phyloP scores from a whole-genome alignment of 2,888 invertebrate species.

The Ophioninae sp. region DNA sequence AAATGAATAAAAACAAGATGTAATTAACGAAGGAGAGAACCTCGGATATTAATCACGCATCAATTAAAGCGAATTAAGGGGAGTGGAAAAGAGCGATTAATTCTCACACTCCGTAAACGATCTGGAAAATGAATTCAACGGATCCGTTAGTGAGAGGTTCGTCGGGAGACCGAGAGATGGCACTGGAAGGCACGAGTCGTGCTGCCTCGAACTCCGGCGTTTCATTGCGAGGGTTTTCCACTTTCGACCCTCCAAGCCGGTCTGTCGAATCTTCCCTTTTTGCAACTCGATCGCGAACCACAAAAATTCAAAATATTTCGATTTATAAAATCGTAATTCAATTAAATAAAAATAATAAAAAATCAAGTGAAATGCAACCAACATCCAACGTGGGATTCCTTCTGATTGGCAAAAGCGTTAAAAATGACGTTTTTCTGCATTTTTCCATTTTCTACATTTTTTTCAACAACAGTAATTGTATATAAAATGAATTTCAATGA shows the following conservation, averaged over 20 bases:
- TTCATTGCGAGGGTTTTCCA: slow-evolving; percentile 36
- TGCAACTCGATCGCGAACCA: slow-evolving; percentile 7
- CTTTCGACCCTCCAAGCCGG: not conserved
- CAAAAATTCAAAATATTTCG: not conserved
- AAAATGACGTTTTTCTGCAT: too few species aligned
- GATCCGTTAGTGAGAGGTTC: slow-evolving; percentile 22
- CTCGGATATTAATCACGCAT: slow-evolving; percentile 40
- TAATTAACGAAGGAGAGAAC: slow-evolving; percentile 30
- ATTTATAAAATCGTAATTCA: not conserved
- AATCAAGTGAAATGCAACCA: too few species aligned
- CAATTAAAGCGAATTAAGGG: slow-evolving; percentile 34
- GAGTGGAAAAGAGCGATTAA: slow-evolving; percentile 35
- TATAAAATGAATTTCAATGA: slow-evolving; percentile 4
- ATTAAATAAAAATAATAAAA: not conserved
- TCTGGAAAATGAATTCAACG: slow-evolving; percentile 38
- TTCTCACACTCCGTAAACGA: slow-evolving; percentile 19
- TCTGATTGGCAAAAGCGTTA: too few species aligned
- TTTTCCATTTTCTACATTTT: too few species aligned
- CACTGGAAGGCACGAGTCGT: slow-evolving; percentile 68
- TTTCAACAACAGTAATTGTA: not conserved
- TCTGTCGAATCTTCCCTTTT: not conserved
- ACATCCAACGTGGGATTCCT: too few species aligned
- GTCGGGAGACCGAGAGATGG: slow-evolving; percentile 69
- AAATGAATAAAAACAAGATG: not conserved
- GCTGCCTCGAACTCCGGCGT: slow-evolving; percentile 1